phyloP scores from a whole-genome alignment of 2,113 vertebrate genomes.

The Sylvia atricapilla region DNA sequence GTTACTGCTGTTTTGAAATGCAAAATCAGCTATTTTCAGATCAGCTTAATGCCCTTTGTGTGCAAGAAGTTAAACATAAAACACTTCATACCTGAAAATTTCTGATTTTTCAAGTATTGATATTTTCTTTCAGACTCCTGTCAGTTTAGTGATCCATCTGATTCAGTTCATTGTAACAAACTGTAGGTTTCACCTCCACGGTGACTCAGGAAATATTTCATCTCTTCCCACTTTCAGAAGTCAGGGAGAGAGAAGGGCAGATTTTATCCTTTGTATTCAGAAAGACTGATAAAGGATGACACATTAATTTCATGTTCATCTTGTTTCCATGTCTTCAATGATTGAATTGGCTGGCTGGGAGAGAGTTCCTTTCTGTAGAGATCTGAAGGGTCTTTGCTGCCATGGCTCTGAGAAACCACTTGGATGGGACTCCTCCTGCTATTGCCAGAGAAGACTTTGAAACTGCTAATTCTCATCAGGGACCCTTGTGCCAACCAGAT shows the following conservation, averaged over 20 bases:
- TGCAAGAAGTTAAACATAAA: neutral
- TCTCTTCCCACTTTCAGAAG: neutral
- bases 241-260: neutral
- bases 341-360: neutral
- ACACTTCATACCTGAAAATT: neutral
- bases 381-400: neutral
- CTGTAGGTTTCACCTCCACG: neutral
- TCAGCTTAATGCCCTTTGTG: neutral
- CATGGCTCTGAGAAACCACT: neutral
- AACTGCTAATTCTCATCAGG: neutral
- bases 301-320: neutral
- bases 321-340: neutral
- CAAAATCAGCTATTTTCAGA: neutral
- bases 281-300: neutral
- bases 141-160: neutral
- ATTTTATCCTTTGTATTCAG: neutral
- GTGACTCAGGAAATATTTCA: neutral
- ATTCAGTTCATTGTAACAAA: neutral
- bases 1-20: neutral
- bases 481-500: neutral
- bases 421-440: neutral
- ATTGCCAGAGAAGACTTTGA: neutral
- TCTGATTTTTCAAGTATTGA: neutral
- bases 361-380: fast-evolving
- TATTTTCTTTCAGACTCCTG: neutral